phyloP scores from a whole-genome alignment of 2,888 invertebrate species.

The Aleiodes alternator region DNA sequence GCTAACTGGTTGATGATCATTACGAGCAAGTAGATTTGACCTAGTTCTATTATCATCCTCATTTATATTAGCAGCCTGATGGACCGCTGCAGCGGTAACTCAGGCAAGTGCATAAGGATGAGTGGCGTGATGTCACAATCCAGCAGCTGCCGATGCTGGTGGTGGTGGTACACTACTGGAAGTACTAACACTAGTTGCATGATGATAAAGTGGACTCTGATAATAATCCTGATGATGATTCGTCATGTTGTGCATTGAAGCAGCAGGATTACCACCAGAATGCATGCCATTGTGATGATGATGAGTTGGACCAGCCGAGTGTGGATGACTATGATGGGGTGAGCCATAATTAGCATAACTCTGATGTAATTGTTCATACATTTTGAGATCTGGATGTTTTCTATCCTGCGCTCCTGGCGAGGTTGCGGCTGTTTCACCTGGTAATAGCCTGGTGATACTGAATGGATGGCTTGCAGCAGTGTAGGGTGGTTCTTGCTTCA shows the following conservation, averaged over 20 bases:
- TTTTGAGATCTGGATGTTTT: slow-evolving; percentile 86
- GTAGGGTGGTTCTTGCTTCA: slow-evolving; percentile 88
- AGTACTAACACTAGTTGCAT: slow-evolving; percentile 68
- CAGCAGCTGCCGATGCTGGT: slow-evolving; percentile 82
- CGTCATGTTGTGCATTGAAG: slow-evolving; percentile 72
- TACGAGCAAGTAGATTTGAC: slow-evolving; percentile 56
- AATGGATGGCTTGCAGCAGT: slow-evolving; percentile 93
- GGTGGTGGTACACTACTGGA: slow-evolving; percentile 76
- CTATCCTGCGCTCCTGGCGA: slow-evolving; percentile 70
- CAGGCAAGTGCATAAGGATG: slow-evolving; percentile 88
- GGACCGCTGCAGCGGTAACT: slow-evolving; percentile 74
- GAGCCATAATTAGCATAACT: slow-evolving; percentile 80
- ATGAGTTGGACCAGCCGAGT: slow-evolving; percentile 75
- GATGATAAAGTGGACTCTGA: slow-evolving; percentile 86
- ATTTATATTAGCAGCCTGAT: slow-evolving; percentile 51
- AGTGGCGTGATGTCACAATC: slow-evolving; percentile 87
- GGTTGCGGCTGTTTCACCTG: slow-evolving; percentile 85
- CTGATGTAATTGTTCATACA: slow-evolving; percentile 88
- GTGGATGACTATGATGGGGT: slow-evolving; percentile 79
- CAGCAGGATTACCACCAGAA: slow-evolving; percentile 82
- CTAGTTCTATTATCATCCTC: slow-evolving; percentile 59
- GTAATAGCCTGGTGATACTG: slow-evolving; percentile 94
- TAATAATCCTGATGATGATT: slow-evolving; percentile 80
- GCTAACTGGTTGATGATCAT: slow-evolving; percentile 46
- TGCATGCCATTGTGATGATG: slow-evolving; percentile 81